A percentile compares a stretch with the other conserved stretches of the same genome.
phyloP scores from a whole-genome alignment of 1,140 invertebrate species.

The Drosophila prosaltans region DNA sequence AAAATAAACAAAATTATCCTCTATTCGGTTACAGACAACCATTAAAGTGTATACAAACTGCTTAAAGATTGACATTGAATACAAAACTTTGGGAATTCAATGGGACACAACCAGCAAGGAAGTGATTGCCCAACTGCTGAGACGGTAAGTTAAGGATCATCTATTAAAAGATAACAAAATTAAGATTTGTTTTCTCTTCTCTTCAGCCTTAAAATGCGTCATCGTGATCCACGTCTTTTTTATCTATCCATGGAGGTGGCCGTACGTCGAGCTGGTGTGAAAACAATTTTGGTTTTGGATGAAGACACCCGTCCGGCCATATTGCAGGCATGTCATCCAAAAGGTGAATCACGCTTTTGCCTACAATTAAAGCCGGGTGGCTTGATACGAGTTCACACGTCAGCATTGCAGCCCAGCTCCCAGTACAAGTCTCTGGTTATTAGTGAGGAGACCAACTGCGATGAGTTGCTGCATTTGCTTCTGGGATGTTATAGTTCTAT shows the following conservation, averaged over 20 bases:
- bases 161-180: no score
- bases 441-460: slow-evolving; percentile 94
- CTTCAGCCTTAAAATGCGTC: slow-evolving; percentile 88
- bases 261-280: slow-evolving; percentile 90
- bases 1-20: neutral
- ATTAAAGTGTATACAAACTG: slow-evolving; percentile 95
- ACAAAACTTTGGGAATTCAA: slow-evolving; percentile 94
- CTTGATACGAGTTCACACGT: slow-evolving; percentile 95
- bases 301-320: slow-evolving; percentile 94
- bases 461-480: slow-evolving; percentile 93
- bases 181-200: neutral
- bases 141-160: slow-evolving; percentile 86
- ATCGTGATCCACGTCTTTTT: slow-evolving; percentile 95
- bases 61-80: slow-evolving; percentile 94
- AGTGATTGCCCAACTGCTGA: slow-evolving; percentile 91
- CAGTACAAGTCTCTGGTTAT: slow-evolving; percentile 96
- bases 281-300: slow-evolving; percentile 92
- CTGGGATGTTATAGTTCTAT: slow-evolving; percentile 93
- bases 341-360: slow-evolving; percentile 95
- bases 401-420: slow-evolving; percentile 93
- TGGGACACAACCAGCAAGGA: slow-evolving; percentile 93
- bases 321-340: slow-evolving; percentile 94
- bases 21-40: slow-evolving; percentile 88
- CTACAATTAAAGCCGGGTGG: slow-evolving; percentile 93
- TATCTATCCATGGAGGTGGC: slow-evolving; percentile 97